These are phyloP conservation scores for Cariama cristata DNA, from an alignment of 2,113 vertebrate species.

Conservation along the genomic window DNA sequence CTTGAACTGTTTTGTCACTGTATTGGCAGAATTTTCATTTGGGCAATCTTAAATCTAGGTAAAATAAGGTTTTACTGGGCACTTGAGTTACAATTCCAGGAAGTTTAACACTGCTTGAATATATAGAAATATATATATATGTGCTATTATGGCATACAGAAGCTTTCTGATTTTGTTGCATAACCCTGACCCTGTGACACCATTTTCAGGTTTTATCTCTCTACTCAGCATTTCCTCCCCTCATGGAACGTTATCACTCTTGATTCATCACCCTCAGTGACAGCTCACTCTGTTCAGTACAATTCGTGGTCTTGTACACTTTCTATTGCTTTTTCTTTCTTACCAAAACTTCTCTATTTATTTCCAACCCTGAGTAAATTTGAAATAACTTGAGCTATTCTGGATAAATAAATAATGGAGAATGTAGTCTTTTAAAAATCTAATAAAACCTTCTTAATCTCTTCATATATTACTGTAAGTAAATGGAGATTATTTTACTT, in stretches of 20 bases:
- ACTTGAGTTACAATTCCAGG: background rate
- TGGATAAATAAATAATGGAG: conserved; percentile 7
- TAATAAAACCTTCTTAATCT: background rate
- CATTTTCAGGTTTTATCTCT: conserved; percentile 31
- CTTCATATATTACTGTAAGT: background rate
- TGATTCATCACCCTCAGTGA: background rate
- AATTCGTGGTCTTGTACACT: background rate
- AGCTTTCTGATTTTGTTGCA: conserved; percentile 20
- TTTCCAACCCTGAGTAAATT: background rate
- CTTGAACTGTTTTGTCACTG: background rate
- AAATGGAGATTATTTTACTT: conserved; percentile 22
- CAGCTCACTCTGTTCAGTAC: conserved; percentile 18
- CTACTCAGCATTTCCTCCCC: background rate
- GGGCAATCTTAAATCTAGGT: background rate
- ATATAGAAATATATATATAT: background rate
- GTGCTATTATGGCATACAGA: background rate
- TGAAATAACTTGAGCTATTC: background rate
- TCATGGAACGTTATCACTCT: background rate
- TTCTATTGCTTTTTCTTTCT: background rate
- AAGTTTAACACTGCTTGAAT: background rate
- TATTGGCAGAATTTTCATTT: background rate
- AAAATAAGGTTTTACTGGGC: background rate
- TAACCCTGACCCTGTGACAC: background rate
- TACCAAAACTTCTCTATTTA: background rate
- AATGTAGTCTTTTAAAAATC: background rate